Conservation (phyloP, 2,888 invertebrate genomes). For the Theretra japonica region DNA sequence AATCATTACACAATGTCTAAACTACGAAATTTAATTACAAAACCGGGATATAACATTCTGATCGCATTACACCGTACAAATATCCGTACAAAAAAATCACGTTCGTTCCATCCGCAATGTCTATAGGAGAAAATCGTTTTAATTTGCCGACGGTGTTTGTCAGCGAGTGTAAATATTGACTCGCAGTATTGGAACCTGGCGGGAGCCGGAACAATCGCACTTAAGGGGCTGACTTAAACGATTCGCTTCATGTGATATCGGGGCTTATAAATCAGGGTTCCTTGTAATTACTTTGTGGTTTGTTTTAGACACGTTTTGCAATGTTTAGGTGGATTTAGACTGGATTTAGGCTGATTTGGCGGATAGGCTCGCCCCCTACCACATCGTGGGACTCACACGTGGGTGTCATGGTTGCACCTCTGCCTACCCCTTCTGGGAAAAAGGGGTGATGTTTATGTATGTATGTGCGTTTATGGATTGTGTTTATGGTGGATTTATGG, state of each 20-base stretch:
- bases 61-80: neutral
- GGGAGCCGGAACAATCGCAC: slow-evolving; percentile 51
- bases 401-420: no score
- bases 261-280: slow-evolving; percentile 32
- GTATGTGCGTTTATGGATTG: no score
- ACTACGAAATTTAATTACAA: no score
- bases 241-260: slow-evolving; percentile 38
- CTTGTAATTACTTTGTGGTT: slow-evolving; percentile 31
- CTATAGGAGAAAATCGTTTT: slow-evolving; percentile 57
- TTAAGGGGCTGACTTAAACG: slow-evolving; percentile 52
- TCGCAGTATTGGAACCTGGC: slow-evolving; percentile 50
- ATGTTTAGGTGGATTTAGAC: neutral
- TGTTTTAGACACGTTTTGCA: neutral
- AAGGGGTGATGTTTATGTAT: no score
- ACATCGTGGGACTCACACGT: no score
- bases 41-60: no score
- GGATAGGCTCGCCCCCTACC: no score
- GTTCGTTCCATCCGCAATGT: slow-evolving; percentile 39
- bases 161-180: slow-evolving; percentile 66
- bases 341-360: no score
- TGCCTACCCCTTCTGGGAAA: no score
- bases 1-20: no score
- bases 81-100: slow-evolving; percentile 37
- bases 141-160: slow-evolving; percentile 65
- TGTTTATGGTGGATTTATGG: slow-evolving; percentile 9